phyloP scores from a whole-genome alignment of 2,888 invertebrate genomes.

The Drosophila ezoana region DNA sequence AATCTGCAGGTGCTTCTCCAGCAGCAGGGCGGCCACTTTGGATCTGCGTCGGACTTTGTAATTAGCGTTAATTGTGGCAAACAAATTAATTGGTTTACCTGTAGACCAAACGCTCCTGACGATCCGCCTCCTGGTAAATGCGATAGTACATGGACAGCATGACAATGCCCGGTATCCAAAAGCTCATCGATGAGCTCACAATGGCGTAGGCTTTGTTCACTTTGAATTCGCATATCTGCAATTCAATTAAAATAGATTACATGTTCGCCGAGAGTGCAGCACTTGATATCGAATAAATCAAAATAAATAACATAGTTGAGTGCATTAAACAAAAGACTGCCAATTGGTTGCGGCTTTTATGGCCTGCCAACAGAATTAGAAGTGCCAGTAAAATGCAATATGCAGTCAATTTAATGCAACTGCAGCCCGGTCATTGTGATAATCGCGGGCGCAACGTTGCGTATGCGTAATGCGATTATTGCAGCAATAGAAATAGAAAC shows the following conservation, averaged over 20 bases:
- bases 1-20: slow-evolving; percentile 95
- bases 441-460: slow-evolving; percentile 38
- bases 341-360: slow-evolving; percentile 6
- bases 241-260: slow-evolving; percentile 40
- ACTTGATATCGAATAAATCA: slow-evolving; percentile 40
- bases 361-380: slow-evolving; percentile 3
- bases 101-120: slow-evolving; percentile 93
- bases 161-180: slow-evolving; percentile 96
- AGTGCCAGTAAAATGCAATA: slow-evolving; percentile 30
- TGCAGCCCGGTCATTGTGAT: slow-evolving; percentile 7
- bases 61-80: slow-evolving; percentile 53
- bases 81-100: slow-evolving; percentile 86
- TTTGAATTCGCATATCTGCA: slow-evolving; percentile 90
- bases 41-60: slow-evolving; percentile 86
- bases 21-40: slow-evolving; percentile 93
- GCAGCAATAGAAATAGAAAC: slow-evolving; percentile 63
- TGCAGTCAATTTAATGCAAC: slow-evolving; percentile 47
- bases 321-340: slow-evolving; percentile 8
- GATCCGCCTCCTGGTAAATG: slow-evolving; percentile 93
- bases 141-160: slow-evolving; percentile 97
- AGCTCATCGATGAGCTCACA: slow-evolving; percentile 95
- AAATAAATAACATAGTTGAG: slow-evolving; percentile 23
- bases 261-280: not conserved
- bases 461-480: slow-evolving; percentile 66
- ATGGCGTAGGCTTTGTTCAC: slow-evolving; percentile 95